A percentile compares a stretch with the other conserved stretches of the same genome.
phyloP scores from a whole-genome alignment of 2,888 invertebrate species.

The Agrochola macilenta region DNA sequence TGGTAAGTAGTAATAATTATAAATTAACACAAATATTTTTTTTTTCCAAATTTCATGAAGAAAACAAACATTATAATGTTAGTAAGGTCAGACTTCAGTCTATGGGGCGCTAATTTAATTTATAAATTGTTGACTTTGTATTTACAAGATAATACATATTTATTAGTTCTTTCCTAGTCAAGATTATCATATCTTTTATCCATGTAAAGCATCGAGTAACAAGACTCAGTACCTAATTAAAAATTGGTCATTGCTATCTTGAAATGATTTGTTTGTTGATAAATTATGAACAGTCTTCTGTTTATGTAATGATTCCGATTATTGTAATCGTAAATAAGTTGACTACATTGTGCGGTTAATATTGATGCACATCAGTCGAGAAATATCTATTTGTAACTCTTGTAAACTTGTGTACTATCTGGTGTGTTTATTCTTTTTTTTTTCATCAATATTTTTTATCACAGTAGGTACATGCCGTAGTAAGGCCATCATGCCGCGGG shows the following conservation, averaged over 20 bases:
- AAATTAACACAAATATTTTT: background rate
- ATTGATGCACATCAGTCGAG: background rate
- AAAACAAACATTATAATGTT: conserved; percentile 33
- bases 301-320: conserved; percentile 11
- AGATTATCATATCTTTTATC: background rate
- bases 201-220: background rate
- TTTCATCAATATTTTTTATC: conserved; percentile 47
- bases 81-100: conserved; percentile 53
- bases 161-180: background rate
- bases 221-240: background rate
- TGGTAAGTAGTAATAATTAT: conserved; percentile 47
- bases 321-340: conserved; percentile 20
- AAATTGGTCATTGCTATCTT: conserved; percentile 16
- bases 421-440: conserved; percentile 26
- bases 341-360: conserved; percentile 10
- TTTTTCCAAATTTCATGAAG: background rate
- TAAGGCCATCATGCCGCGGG: conserved; percentile 90
- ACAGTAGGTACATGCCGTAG: conserved; percentile 65
- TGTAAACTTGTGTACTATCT: conserved; percentile 2
- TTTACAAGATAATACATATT: conserved; percentile 7
- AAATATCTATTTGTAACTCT: background rate
- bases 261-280: conserved; percentile 44
- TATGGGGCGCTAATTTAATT: conserved; percentile 46
- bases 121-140: conserved; percentile 2
- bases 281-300: conserved; percentile 19